Evolutionary conservation across 2,113 vertebrate species (phyloP).

Genomic region (Neolamprologus caudopunctatus): DNA sequence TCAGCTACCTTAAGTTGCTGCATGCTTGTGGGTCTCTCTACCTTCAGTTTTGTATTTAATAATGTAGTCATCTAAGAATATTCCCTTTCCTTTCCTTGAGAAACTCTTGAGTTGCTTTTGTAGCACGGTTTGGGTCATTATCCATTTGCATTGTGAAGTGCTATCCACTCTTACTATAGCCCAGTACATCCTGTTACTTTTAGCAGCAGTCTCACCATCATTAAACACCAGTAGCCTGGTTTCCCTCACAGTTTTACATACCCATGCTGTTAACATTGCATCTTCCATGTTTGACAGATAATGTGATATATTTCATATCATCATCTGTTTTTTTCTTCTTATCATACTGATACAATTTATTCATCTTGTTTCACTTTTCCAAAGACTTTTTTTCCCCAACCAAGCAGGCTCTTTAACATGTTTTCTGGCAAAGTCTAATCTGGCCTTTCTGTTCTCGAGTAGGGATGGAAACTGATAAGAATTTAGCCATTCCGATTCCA

Average conservation of each 20-base stretch:
- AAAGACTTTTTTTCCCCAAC: rapidly evolving
- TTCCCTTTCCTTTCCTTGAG: not conserved
- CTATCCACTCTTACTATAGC: not conserved
- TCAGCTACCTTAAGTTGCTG: not conserved
- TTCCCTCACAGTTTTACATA: not conserved
- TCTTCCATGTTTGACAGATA: not conserved
- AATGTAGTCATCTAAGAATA: not conserved
- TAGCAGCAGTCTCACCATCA: not conserved
- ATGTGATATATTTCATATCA: not conserved
- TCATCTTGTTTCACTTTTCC: not conserved
- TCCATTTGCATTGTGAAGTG: not conserved
- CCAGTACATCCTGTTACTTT: not conserved
- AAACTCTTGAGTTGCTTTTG: not conserved
- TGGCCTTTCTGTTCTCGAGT: not conserved
- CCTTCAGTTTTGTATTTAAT: not conserved
- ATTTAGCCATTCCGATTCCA: not conserved
- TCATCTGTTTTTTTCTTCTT: not conserved
- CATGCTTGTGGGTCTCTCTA: rapidly evolving
- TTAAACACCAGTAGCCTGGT: not conserved
- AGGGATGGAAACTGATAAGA: not conserved
- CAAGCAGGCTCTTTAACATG: not conserved
- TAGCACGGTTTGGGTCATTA: not conserved
- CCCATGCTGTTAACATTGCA: not conserved
- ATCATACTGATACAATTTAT: not conserved
- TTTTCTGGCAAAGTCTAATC: not conserved